These are phyloP conservation scores for Drosophila suboccidentalis DNA, from an alignment of 2,888 invertebrate species.

Conservation along the genomic window DNA sequence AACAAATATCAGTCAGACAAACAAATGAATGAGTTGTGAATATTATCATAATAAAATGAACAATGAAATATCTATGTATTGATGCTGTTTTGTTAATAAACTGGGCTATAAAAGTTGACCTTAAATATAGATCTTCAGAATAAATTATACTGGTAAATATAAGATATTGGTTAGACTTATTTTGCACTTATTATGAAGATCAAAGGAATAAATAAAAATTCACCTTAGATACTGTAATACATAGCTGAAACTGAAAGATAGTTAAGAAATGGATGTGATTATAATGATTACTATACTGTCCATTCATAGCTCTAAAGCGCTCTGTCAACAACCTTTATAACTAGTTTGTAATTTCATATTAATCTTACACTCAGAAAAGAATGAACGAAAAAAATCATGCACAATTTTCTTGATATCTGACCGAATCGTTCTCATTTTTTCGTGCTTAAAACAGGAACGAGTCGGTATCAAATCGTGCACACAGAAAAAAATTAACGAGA, in stretches of 20 bases:
- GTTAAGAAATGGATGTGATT: not conserved
- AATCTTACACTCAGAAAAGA: too few species aligned
- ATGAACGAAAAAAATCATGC: too few species aligned
- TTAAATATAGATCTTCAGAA: not conserved
- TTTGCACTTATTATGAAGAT: not conserved
- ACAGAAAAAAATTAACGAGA: too few species aligned
- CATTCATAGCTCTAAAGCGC: not conserved
- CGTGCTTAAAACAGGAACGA: too few species aligned
- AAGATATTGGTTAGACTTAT: not conserved
- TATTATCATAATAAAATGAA: not conserved
- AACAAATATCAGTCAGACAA: not conserved
- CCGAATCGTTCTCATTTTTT: too few species aligned
- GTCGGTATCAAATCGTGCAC: too few species aligned
- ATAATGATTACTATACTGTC: too few species aligned
- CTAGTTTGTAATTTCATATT: not conserved
- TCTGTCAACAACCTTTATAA: not conserved
- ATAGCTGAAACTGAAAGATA: not conserved
- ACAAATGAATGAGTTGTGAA: conserved; percentile 1
- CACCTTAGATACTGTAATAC: not conserved
- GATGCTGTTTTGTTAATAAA: not conserved
- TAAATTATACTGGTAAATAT: not conserved
- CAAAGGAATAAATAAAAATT: not conserved
- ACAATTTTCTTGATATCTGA: too few species aligned
- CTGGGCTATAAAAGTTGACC: conserved; percentile 1
- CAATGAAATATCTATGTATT: not conserved